Percentiles rank a stretch among this genome's conserved stretches.
Conservation (phyloP, 2,113 vertebrate genomes). For the Neopipo cinnamomea region DNA sequence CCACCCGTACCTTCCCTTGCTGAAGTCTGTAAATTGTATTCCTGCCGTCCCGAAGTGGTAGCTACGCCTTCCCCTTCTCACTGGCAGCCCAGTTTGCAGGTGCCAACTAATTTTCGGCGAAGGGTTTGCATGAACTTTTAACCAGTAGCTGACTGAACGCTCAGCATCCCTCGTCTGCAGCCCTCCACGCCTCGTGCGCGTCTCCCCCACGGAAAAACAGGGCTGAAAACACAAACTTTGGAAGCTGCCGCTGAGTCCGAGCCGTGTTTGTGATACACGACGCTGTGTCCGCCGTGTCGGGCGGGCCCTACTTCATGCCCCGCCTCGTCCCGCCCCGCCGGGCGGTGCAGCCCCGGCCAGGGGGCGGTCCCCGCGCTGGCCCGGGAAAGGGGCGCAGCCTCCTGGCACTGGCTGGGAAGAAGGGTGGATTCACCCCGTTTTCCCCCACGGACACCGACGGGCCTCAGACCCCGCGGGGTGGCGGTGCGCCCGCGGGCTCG, state of each 20-base stretch:
- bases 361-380: no score
- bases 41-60: background rate
- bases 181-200: accelerated
- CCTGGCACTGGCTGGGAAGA: accelerated
- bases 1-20: accelerated
- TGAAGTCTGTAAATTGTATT: background rate
- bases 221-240: accelerated
- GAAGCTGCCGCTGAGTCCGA: no score
- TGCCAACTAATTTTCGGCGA: accelerated
- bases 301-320: background rate
- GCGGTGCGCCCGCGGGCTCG: no score
- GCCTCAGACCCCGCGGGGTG: accelerated
- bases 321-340: background rate
- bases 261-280: accelerated
- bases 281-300: accelerated
- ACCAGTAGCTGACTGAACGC: accelerated
- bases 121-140: background rate
- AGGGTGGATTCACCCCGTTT: accelerated
- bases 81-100: accelerated
- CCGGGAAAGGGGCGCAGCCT: no score
- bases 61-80: accelerated
- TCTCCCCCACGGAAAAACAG: background rate
- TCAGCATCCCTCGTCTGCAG: background rate
- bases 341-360: background rate
- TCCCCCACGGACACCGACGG: accelerated